phyloP scores from a whole-genome alignment of 2,888 invertebrate species.

The Polydrusus cervinus region DNA sequence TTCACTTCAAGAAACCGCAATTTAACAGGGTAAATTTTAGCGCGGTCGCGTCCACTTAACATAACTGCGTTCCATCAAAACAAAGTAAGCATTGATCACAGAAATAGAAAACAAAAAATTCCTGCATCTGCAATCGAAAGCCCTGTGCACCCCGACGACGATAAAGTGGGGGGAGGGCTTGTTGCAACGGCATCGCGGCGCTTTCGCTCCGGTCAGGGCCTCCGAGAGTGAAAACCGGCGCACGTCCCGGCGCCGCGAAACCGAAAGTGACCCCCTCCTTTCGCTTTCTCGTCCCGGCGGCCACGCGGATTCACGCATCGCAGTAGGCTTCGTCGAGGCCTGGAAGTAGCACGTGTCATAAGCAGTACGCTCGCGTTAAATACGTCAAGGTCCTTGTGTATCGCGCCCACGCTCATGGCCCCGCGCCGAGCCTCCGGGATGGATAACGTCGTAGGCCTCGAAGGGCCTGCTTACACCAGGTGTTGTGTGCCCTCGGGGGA shows the following conservation, averaged over 20 bases:
- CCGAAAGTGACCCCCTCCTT: conserved; percentile 76
- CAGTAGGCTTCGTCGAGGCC: conserved; percentile 56
- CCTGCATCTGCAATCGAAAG: conserved; percentile 4
- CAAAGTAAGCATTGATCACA: background rate
- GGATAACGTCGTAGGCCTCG: conserved; percentile 44
- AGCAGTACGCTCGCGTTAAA: conserved; percentile 63
- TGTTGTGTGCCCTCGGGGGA: conserved; percentile 90
- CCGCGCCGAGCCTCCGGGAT: conserved; percentile 65
- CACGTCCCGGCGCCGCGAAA: conserved; percentile 63
- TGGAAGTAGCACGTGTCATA: conserved; percentile 67
- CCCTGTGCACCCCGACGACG: conserved; percentile 19
- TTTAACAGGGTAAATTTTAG: no score
- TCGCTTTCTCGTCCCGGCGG: conserved; percentile 75
- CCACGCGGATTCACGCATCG: conserved; percentile 53
- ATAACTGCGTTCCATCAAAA: background rate
- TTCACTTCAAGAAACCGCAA: no score
- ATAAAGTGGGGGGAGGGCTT: background rate
- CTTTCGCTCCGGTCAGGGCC: conserved; percentile 66
- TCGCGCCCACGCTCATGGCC: conserved; percentile 70
- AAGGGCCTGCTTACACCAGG: conserved; percentile 71
- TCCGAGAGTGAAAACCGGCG: conserved; percentile 69
- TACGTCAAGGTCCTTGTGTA: conserved; percentile 48
- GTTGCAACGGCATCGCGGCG: conserved; percentile 40
- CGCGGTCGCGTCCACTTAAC: no score
- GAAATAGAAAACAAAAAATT: conserved; percentile 6